A percentile compares a stretch with the other conserved stretches of the same genome.
Conservation (phyloP, 2,888 invertebrate genomes). For the Thyatira batis region DNA sequence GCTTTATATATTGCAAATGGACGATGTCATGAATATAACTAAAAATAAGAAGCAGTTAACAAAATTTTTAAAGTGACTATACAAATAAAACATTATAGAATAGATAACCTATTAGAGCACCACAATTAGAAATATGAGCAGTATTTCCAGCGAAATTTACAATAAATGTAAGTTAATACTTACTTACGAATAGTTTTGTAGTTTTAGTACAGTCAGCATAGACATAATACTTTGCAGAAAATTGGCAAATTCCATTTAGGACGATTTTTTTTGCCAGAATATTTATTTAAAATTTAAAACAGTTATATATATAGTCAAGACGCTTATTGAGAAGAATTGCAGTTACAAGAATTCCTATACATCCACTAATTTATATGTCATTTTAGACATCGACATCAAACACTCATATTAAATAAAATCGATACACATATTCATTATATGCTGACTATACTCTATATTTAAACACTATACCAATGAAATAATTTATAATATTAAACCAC, state of each 20-base stretch:
- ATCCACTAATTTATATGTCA: too few species aligned
- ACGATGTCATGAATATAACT: background rate
- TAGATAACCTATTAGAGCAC: slow-evolving; percentile 47
- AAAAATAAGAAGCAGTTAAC: slow-evolving; percentile 2
- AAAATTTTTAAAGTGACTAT: slow-evolving; percentile 17
- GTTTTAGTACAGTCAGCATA: background rate
- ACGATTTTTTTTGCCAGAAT: too few species aligned
- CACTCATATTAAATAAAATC: too few species aligned
- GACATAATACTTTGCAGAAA: background rate
- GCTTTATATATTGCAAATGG: too few species aligned
- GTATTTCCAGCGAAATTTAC: slow-evolving; percentile 16
- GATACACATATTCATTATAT: too few species aligned
- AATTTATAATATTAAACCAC: too few species aligned
- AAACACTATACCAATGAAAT: background rate
- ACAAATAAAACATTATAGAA: slow-evolving; percentile 28
- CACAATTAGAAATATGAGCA: slow-evolving; percentile 56
- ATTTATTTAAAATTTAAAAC: too few species aligned
- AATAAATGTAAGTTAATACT: slow-evolving; percentile 10
- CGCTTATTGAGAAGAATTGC: too few species aligned
- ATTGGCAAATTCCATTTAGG: too few species aligned
- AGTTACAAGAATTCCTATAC: too few species aligned
- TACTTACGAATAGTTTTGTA: too few species aligned
- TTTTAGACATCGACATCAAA: background rate
- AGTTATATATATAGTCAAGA: too few species aligned
- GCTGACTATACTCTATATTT: background rate